Conservation (phyloP, 2,888 invertebrate genomes). For the Coenonympha arcania region DNA sequence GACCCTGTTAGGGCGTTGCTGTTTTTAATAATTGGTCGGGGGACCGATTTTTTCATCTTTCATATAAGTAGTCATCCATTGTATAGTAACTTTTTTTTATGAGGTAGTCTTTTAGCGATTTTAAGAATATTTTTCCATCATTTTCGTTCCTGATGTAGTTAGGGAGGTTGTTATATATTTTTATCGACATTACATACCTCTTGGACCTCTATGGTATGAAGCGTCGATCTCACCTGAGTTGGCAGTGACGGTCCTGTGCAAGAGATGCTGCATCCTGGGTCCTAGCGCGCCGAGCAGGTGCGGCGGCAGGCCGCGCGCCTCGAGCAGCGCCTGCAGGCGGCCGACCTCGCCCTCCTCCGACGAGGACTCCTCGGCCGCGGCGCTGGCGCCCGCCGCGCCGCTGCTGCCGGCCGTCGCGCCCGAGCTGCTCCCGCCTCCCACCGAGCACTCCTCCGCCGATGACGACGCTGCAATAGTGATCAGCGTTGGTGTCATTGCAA, state of each 20-base stretch:
- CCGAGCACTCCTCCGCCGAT: conserved; percentile 55
- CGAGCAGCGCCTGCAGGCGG: conserved; percentile 92
- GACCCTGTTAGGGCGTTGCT: too few relatives aligned
- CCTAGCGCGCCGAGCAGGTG: conserved; percentile 96
- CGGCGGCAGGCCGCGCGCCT: conserved; percentile 96
- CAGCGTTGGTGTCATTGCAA: too few relatives aligned
- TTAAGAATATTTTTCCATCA: too few relatives aligned
- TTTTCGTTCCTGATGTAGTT: too few relatives aligned
- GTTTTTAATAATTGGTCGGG: too few relatives aligned
- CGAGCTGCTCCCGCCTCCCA: conserved; percentile 36
- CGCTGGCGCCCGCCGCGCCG: conserved; percentile 54
- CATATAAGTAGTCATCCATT: too few relatives aligned
- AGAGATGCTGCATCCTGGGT: conserved; percentile 95
- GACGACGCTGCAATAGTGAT: conserved; percentile 41
- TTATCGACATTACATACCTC: too few relatives aligned
- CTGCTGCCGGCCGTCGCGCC: conserved; percentile 51
- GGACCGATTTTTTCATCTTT: too few relatives aligned
- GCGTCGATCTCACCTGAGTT: conserved; percentile 48
- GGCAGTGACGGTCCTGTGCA: conserved; percentile 95
- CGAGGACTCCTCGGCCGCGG: conserved; percentile 78
- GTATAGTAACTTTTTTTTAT: too few relatives aligned
- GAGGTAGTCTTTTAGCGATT: too few relatives aligned
- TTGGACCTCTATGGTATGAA: too few relatives aligned
- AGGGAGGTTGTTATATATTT: too few relatives aligned
- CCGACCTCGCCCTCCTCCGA: conserved; percentile 96